Evolutionary conservation across 1,140 invertebrate species (phyloP).

Genomic region (Drosophila ercepeae): DNA sequence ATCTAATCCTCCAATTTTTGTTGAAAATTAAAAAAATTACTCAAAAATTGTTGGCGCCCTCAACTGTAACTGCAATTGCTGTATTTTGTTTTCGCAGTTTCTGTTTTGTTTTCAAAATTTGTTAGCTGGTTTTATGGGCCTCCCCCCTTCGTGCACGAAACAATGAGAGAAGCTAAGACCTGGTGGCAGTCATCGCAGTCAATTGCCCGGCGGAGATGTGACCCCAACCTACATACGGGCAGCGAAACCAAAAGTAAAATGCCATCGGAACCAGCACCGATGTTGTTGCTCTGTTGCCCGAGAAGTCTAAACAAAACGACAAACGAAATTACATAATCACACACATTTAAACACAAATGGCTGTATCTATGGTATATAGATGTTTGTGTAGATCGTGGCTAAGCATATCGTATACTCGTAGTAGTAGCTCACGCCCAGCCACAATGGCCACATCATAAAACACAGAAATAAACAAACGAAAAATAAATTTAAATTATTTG

Average conservation of each 20-base stretch:
- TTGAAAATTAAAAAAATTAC: constrained; percentile 23
- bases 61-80: constrained; percentile 52
- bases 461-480: background rate
- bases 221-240: constrained; percentile 73
- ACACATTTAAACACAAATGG: constrained; percentile 31
- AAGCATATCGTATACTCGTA: constrained; percentile 34
- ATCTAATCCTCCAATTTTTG: constrained; percentile 5
- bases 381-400: constrained; percentile 34
- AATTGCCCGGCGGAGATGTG: constrained; percentile 64
- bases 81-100: constrained; percentile 20
- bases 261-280: constrained; percentile 66
- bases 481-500: constrained; percentile 43
- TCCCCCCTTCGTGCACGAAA: constrained; percentile 33
- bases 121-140: constrained; percentile 8
- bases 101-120: background rate
- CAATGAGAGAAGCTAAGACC: constrained; percentile 37
- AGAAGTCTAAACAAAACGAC: constrained; percentile 50
- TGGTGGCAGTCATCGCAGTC: constrained; percentile 47
- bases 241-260: constrained; percentile 78
- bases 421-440: constrained; percentile 36
- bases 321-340: constrained; percentile 65
- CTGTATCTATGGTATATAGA: constrained; percentile 11
- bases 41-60: constrained; percentile 52
- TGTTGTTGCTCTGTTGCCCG: constrained; percentile 27
- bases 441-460: constrained; percentile 29